Evolutionary conservation across 1,140 invertebrate species (phyloP), one percentile per base, ranked within the genome.

Genomic region (Polyergus mexicanus): DNA sequence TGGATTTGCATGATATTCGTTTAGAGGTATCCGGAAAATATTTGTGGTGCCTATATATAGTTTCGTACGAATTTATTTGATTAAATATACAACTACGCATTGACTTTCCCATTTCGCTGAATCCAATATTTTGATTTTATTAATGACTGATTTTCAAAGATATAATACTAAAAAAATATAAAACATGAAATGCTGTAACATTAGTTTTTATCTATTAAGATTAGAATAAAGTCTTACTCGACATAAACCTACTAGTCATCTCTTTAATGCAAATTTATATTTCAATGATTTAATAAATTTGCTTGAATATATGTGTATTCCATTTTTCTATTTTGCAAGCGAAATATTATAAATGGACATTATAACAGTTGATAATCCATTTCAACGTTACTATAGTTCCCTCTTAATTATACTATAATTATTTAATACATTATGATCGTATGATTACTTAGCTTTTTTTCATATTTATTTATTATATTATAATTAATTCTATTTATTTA

Each of bases 351-450:
- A 51, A 16, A 77, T 28, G 25, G 25, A 51, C 51, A 51, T 71
- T 71, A 22, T 6, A 51, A 71, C 16, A 19, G 44, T 54, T 32
- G 54, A 3, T 35, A 19, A 54, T 72, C 6, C 47, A 56, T 72
- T 56, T 72, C 32, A 47, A n/a, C 25, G 8, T 51, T 47, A 28
- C 68, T 25, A 28, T 8, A 66, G 8, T 41, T 13, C 68, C 22
- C 68, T 41, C 13, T 32, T 72, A 72, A 56, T 72, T 72, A 72
- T 6, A 22, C 25, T 11, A 4, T 72, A 72, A 56, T 72, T 72
- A 72, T 51, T 56, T 54, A 28, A 72, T 51, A 19, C 28, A 54
- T 56, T 71, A 71, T 71, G 32, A 13, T 51, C 2, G 44, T 32
- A 25, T 35, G 16, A 16, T 38, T 16, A 54, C 44, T 54, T 28